These are phyloP conservation scores for Graptemys geographica DNA, from an alignment of 2,797 vertebrate genomes.

Conservation along the genomic window DNA sequence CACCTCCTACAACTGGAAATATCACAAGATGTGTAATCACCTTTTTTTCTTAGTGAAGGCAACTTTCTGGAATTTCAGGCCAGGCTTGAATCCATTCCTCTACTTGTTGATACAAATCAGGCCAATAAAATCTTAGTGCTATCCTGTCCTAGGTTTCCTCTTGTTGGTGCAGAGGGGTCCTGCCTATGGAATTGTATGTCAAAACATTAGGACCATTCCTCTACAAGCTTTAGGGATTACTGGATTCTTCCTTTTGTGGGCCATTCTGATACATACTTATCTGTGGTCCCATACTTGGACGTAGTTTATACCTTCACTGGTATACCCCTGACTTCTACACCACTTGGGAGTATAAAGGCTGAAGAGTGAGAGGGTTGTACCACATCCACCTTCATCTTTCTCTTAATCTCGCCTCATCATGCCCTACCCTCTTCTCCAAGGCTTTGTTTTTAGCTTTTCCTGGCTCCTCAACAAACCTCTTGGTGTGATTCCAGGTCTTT, in stretches of 20 bases:
- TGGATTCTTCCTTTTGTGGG: not conserved
- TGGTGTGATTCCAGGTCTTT: fast-evolving
- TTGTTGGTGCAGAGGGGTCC: not conserved
- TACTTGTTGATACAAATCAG: not conserved
- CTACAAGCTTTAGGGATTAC: not conserved
- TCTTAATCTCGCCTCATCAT: not conserved
- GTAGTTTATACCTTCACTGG: not conserved
- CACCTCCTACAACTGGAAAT: not conserved
- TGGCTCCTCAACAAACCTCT: not conserved
- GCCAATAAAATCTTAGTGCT: not conserved
- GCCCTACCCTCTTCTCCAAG: not conserved
- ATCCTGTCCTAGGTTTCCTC: not conserved
- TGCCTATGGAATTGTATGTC: not conserved
- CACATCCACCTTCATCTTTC: not conserved
- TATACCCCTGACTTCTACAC: not conserved
- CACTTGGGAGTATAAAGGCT: not conserved
- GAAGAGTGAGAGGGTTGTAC: not conserved
- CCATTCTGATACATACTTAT: not conserved
- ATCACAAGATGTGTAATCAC: too few species aligned
- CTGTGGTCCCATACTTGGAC: not conserved
- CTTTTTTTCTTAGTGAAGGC: not conserved
- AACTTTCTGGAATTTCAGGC: not conserved
- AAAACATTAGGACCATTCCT: not conserved
- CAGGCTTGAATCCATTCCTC: not conserved
- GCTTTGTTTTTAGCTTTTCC: not conserved